phyloP scores from a whole-genome alignment of 2,888 invertebrate genomes.

The Chouioia cunea region DNA sequence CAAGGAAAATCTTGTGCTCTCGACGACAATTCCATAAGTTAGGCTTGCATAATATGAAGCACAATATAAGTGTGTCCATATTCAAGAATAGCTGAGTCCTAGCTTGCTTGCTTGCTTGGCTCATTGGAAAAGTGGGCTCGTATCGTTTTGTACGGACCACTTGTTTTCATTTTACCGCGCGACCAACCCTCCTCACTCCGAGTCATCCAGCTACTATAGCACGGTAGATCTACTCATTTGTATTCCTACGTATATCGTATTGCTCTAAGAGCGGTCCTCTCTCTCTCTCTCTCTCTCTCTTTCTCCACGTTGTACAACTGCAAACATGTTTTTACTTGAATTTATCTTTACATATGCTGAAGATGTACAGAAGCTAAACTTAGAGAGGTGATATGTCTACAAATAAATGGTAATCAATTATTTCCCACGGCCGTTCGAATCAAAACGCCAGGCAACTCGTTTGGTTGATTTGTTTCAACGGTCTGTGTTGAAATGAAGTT shows the following conservation, averaged over 20 bases:
- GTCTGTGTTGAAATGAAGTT: conserved; percentile 6
- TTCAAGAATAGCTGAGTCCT: no score
- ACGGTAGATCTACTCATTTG: no score
- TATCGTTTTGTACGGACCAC: conserved; percentile 51
- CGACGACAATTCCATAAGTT: no score
- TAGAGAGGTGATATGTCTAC: not conserved
- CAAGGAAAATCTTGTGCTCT: no score
- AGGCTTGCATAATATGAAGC: not conserved
- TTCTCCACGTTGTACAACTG: no score
- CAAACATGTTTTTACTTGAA: not conserved
- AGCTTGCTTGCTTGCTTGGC: not conserved
- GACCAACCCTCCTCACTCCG: conserved; percentile 4
- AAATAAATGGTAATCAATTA: no score
- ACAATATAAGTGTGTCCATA: not conserved
- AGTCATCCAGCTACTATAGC: no score
- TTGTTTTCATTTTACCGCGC: conserved; percentile 48
- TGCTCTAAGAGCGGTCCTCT: no score
- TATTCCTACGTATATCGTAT: no score
- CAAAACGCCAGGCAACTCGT: conserved; percentile 21
- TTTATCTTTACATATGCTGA: conserved; percentile 30
- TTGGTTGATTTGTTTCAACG: conserved; percentile 22
- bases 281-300: no score
- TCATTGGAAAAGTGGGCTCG: conserved; percentile 22
- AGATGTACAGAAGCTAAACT: conserved; percentile 22
- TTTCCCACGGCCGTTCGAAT: no score